Conservation (phyloP, 2,888 invertebrate species). For the Diaprepes abbreviatus region DNA sequence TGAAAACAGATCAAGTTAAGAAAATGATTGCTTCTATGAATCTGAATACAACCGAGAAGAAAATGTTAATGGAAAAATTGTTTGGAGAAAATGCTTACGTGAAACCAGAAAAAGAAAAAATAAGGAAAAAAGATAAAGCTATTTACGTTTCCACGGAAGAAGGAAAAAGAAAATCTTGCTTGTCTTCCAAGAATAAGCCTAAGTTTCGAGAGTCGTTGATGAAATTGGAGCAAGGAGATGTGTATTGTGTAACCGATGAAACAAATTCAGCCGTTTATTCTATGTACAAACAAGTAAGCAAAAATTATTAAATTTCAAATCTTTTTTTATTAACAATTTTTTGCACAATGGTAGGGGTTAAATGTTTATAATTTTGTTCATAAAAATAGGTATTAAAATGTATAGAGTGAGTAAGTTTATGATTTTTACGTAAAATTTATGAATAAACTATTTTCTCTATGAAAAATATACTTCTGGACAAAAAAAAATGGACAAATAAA, state of each 20-base stretch:
- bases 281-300: conserved; percentile 38
- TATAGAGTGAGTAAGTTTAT: too few relatives aligned
- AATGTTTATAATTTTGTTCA: too few relatives aligned
- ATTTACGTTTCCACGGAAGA: background rate
- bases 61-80: conserved; percentile 53
- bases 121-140: background rate
- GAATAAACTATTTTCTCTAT: too few relatives aligned
- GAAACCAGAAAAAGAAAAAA: background rate
- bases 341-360: too few relatives aligned
- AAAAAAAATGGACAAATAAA: too few relatives aligned
- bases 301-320: too few relatives aligned
- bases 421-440: too few relatives aligned
- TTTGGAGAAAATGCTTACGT: conserved; percentile 35
- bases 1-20: conserved; percentile 56
- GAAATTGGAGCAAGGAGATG: conserved; percentile 35
- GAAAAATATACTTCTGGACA: too few relatives aligned
- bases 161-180: conserved; percentile 26
- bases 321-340: too few relatives aligned
- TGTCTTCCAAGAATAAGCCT: conserved; percentile 24
- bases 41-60: conserved; percentile 54
- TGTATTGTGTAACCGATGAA: conserved; percentile 37
- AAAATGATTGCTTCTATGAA: conserved; percentile 59
- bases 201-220: background rate
- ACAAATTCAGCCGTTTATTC: conserved; percentile 38
- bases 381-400: too few relatives aligned